Conservation (phyloP, 2,797 vertebrate species). For the Gephyroberyx darwinii region DNA sequence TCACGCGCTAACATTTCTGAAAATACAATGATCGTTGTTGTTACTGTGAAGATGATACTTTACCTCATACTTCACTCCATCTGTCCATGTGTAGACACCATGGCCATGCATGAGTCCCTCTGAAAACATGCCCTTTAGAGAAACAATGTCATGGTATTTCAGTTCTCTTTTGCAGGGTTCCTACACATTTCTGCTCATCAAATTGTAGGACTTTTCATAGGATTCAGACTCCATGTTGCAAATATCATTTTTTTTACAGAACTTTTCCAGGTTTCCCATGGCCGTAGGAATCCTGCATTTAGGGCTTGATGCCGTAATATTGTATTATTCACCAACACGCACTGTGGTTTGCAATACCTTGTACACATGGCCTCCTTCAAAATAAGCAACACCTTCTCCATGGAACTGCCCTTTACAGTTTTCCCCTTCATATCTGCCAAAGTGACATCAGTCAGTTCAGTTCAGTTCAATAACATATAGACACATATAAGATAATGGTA, state of each 20-base stretch:
- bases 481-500: no score
- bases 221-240: no score
- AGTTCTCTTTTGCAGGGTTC: background rate
- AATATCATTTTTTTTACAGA: no score
- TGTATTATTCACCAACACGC: background rate
- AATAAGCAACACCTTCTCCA: slow-evolving; percentile 85
- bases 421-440: slow-evolving; percentile 87
- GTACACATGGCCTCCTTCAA: slow-evolving; percentile 86
- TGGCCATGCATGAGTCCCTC: slow-evolving; percentile 88
- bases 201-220: no score
- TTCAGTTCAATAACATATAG: no score
- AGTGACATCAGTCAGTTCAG: slow-evolving; percentile 16
- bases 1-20: background rate
- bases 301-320: no score
- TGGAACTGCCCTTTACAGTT: slow-evolving; percentile 78
- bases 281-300: no score
- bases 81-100: slow-evolving; percentile 85
- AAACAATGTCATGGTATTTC: background rate
- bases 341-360: slow-evolving; percentile 74
- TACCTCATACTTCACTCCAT: slow-evolving; percentile 91
- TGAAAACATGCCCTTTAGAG: slow-evolving; percentile 87
- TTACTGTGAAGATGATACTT: background rate
- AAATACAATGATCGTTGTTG: background rate
- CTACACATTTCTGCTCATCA: no score
- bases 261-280: no score